These are phyloP conservation scores for Tanypteryx hageni DNA, from an alignment of 2,888 invertebrate species.

Conservation along the genomic window DNA sequence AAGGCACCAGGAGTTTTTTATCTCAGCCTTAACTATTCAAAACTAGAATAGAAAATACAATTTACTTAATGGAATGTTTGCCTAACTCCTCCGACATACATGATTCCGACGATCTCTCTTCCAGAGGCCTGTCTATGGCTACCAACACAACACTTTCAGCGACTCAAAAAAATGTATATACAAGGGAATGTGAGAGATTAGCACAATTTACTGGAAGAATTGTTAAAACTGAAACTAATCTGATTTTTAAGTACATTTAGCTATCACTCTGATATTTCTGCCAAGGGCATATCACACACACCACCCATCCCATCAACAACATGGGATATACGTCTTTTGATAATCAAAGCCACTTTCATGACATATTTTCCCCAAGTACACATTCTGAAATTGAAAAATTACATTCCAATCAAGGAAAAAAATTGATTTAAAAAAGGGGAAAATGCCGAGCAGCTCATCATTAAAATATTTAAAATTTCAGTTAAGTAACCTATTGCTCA, in stretches of 20 bases:
- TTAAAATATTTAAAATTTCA: not conserved
- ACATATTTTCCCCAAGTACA: slow-evolving; percentile 5
- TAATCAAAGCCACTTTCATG: not conserved
- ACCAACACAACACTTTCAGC: slow-evolving; percentile 40
- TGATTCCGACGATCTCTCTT: slow-evolving; percentile 13
- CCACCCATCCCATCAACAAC: not conserved
- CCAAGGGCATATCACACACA: slow-evolving; percentile 48
- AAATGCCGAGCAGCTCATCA: not conserved
- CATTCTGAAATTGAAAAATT: slow-evolving; percentile 5
- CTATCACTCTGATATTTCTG: slow-evolving; percentile 41
- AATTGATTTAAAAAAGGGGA: slow-evolving; percentile 11
- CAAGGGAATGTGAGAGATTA: slow-evolving; percentile 59
- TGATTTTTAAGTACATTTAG: slow-evolving; percentile 45
- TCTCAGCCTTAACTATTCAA: slow-evolving; percentile 58
- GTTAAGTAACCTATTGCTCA: slow-evolving; percentile 27
- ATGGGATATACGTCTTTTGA: not conserved
- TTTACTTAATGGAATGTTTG: slow-evolving; percentile 53
- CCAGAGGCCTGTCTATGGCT: slow-evolving; percentile 24
- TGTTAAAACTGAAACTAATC: slow-evolving; percentile 41
- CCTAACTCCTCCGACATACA: not conserved
- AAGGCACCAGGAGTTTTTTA: slow-evolving; percentile 56
- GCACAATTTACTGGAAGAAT: slow-evolving; percentile 39
- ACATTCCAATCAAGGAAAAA: slow-evolving; percentile 20
- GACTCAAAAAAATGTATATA: slow-evolving; percentile 44
- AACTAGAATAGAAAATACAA: slow-evolving; percentile 59